Base-by-base conservation (phyloP, 92 coral and sea anemone species). In the Nematostella vectensis region DNA sequence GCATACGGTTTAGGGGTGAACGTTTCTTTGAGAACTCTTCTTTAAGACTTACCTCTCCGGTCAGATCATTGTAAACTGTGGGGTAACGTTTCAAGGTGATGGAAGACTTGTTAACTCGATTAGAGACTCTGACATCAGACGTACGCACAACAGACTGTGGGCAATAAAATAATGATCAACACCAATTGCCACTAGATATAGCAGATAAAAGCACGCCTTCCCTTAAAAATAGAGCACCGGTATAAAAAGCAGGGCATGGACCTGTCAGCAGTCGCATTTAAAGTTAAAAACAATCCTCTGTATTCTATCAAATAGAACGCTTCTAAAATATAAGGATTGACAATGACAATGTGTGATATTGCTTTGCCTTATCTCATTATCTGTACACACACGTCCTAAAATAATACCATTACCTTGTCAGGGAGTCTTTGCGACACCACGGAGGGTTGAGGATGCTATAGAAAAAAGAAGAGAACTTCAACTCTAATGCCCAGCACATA, bases 61-160 rank as follows among this genome's bases (percentile, higher is more conserved):
- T 86, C 4, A 93, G 87, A 59, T 93, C 99, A 57, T 93, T 93
- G 47, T 93, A 93, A 36, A 93, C 87, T 19, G 99, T 93, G 22
- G 99, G 96, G 52, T 77, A 93, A 27, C 71, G 79, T 31, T 56
- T 68, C 12, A 93, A 63, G 4, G 87, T 83, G 40, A 86, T 71
- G 15, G 89, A 88, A 17, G 82, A 74, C 70, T 93, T 93, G 88
- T 87, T 93, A 27, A 93, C 99, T 51, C 99, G 59, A 66, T 82
- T 93, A 3, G 99, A 93, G 25, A 93, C 96, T 24, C 99, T 74
- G 10, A 93, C 99, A 63, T 93, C 99, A 11, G 99, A 93, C 10
- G 99, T 70, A 20, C 99, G 94, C 9, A 93, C 94, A n/a, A 93
- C 78, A 25, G 88, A 78, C 99, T 93, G 83, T 19, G 50, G 27